phyloP scores from a whole-genome alignment of 2,113 vertebrate genomes.

The Tylochromis polylepis region DNA sequence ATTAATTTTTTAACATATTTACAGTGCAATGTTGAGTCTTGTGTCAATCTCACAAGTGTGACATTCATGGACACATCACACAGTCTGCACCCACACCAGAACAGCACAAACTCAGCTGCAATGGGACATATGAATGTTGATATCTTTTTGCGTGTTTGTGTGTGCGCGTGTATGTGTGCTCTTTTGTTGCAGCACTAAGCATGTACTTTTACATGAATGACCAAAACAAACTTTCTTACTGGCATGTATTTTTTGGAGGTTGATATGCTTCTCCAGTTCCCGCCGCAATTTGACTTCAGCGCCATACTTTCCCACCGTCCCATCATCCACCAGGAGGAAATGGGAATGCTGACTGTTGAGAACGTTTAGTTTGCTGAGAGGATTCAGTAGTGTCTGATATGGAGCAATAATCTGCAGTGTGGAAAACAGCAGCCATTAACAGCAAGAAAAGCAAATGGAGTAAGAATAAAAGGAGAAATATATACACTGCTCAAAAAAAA shows the following conservation, averaged over 20 bases:
- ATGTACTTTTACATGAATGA: not conserved
- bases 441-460: not conserved
- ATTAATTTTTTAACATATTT: not conserved
- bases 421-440: not conserved
- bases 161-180: not conserved
- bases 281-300: constrained; percentile 89
- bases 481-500: no score
- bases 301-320: constrained; percentile 95
- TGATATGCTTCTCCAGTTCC: constrained; percentile 96
- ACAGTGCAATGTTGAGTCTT: not conserved
- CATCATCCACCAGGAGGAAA: constrained; percentile 97
- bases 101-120: not conserved
- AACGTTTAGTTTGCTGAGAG: constrained; percentile 95
- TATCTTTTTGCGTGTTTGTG: not conserved
- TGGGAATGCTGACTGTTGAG: constrained; percentile 97
- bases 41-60: not conserved
- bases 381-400: constrained; percentile 96
- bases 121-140: not conserved
- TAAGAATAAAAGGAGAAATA: not conserved
- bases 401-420: constrained; percentile 86
- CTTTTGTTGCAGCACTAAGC: not conserved
- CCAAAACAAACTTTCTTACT: constrained; percentile 72
- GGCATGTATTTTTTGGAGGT: constrained; percentile 95
- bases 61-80: not conserved
- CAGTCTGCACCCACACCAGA: not conserved